phyloP scores from a whole-genome alignment of 2,113 vertebrate genomes.

The Mastomys coucha region DNA sequence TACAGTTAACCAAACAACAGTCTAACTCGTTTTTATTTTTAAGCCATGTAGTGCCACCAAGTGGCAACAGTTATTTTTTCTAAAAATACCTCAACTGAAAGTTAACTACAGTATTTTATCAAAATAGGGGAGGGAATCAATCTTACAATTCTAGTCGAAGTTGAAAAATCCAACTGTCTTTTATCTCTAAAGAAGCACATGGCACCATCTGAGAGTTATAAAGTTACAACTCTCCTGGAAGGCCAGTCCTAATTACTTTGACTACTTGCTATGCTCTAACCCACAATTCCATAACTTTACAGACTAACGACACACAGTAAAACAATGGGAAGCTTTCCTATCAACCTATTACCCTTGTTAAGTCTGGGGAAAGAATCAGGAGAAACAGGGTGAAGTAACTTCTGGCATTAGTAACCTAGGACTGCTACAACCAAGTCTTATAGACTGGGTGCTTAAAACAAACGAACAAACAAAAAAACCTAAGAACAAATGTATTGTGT shows the following conservation, averaged over 20 bases:
- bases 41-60: conserved; percentile 90
- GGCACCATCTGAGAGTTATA: background rate
- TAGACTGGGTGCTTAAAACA: background rate
- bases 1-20: conserved; percentile 55
- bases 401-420: background rate
- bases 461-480: too few relatives aligned
- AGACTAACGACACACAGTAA: background rate
- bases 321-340: background rate
- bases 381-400: background rate
- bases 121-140: conserved; percentile 20
- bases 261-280: conserved; percentile 40
- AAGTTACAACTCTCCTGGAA: conserved; percentile 47
- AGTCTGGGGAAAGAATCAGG: background rate
- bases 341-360: background rate
- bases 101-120: conserved; percentile 1
- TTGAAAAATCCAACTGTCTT: conserved; percentile 30
- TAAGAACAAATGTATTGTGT: background rate
- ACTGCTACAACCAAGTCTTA: background rate
- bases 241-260: background rate
- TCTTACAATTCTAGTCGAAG: background rate
- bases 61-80: conserved; percentile 81
- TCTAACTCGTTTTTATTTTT: conserved; percentile 79
- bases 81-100: conserved; percentile 54
- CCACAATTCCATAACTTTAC: conserved; percentile 15
- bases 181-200: background rate